A percentile compares a stretch with the other conserved stretches of the same genome.
These are phyloP conservation scores for Keiferia lycopersicella DNA, from an alignment of 2,888 invertebrate genomes.

Conservation along the genomic window DNA sequence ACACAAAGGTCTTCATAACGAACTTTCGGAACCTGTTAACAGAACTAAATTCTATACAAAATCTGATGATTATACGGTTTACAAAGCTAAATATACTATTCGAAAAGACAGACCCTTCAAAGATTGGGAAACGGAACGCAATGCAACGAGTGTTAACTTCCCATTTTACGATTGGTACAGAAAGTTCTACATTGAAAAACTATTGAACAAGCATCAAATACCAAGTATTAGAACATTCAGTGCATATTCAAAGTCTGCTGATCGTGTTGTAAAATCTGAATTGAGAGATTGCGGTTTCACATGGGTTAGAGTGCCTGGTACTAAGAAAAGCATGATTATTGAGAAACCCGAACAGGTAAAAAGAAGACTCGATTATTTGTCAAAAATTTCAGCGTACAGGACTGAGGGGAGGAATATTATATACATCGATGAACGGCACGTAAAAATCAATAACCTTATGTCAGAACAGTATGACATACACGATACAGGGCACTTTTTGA, in stretches of 20 bases:
- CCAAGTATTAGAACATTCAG: neutral
- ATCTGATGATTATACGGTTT: neutral
- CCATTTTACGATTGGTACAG: neutral
- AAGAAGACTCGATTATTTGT: conserved; percentile 9
- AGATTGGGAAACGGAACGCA: neutral
- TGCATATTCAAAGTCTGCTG: neutral
- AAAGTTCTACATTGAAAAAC: neutral
- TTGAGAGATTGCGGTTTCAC: neutral
- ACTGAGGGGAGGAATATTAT: neutral
- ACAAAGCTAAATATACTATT: neutral
- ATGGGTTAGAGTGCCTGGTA: neutral
- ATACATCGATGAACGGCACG: neutral
- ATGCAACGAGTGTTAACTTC: no score
- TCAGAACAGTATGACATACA: neutral
- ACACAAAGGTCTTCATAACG: neutral
- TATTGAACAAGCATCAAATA: neutral
- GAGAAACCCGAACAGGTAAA: conserved; percentile 8
- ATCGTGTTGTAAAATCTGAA: neutral
- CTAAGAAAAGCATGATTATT: neutral
- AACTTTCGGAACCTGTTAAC: neutral
- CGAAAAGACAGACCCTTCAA: neutral
- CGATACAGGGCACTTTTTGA: no score
- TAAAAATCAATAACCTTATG: neutral
- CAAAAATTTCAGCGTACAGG: conserved; percentile 10
- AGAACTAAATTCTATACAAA: neutral